Percentiles rank a stretch among this genome's conserved stretches.
Evolutionary conservation across 2,888 invertebrate species (phyloP).

Genomic region (Idaea aversata): DNA sequence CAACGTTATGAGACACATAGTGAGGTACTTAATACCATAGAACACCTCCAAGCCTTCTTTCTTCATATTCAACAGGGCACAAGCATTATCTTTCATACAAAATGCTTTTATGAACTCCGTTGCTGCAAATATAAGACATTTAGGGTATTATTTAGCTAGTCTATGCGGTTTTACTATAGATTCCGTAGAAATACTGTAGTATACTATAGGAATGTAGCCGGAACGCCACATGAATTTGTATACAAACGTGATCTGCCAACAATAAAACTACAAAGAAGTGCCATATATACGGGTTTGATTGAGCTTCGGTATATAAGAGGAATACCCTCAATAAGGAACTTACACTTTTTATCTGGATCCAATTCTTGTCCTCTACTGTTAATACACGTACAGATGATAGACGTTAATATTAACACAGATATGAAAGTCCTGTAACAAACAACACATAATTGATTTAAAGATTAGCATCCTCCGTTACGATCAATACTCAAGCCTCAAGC

Average conservation of each 20-base stretch:
- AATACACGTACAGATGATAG: conserved; percentile 49
- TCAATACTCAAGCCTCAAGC: too few species aligned
- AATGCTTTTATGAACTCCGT: conserved; percentile 48
- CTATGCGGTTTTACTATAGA: too few species aligned
- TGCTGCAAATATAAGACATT: conserved; percentile 39
- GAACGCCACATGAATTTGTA: too few species aligned
- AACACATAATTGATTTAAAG: conserved; percentile 1
- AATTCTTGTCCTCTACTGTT: conserved; percentile 31
- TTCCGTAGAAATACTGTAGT: too few species aligned
- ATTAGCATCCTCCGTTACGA: neutral
- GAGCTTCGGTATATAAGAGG: neutral
- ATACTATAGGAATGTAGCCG: too few species aligned
- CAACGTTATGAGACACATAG: conserved; percentile 78
- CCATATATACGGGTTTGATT: neutral
- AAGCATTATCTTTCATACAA: conserved; percentile 60
- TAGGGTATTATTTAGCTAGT: neutral
- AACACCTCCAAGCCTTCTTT: conserved; percentile 69
- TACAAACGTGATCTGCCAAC: too few species aligned
- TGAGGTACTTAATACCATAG: conserved; percentile 80
- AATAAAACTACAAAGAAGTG: neutral
- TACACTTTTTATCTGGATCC: conserved; percentile 32
- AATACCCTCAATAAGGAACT: conserved; percentile 12
- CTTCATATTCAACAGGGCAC: conserved; percentile 50
- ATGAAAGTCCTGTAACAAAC: conserved; percentile 42
- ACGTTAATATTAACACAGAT: conserved; percentile 31